Percentiles rank a stretch among this genome's conserved stretches.
Conservation (phyloP, 2,888 invertebrate genomes). For the Reticulitermes lucifugus region DNA sequence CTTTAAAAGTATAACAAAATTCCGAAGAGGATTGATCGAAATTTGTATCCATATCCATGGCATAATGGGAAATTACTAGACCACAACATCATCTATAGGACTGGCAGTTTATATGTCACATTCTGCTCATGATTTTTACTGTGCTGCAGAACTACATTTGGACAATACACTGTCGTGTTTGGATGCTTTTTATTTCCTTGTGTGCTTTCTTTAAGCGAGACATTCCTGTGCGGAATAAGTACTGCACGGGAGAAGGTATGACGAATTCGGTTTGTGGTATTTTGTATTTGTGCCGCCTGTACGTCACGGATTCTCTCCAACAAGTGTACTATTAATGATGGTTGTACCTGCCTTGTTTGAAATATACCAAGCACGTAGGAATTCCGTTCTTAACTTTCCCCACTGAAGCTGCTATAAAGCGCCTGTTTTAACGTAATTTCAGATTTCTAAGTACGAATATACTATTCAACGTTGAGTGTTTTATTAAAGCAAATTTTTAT, state of each 20-base stretch:
- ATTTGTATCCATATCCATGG: not conserved
- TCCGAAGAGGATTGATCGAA: not conserved
- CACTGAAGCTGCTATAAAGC: not conserved
- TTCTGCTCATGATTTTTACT: not conserved
- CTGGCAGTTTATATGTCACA: not conserved
- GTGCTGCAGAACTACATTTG: not conserved
- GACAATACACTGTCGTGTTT: not conserved
- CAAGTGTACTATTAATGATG: constrained; percentile 49
- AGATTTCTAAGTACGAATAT: not conserved
- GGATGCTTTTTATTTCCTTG: not conserved
- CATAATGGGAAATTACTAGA: not conserved
- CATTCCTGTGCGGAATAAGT: not conserved
- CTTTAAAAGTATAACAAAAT: no score
- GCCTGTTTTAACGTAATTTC: constrained; percentile 3
- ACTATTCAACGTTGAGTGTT: not conserved
- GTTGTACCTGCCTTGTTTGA: constrained; percentile 47
- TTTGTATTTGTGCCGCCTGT: constrained; percentile 44
- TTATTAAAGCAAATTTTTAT: not conserved
- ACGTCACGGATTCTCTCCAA: constrained; percentile 44
- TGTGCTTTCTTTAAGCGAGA: not conserved
- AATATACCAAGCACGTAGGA: constrained; percentile 40
- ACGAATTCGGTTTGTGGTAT: constrained; percentile 26
- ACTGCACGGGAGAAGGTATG: not conserved
- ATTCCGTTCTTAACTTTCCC: not conserved
- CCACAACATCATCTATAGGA: not conserved